Evolutionary conservation across 2,113 vertebrate species (phyloP), one percentile per base, ranked within the genome.

Genomic region (Lagopus leucura): DNA sequence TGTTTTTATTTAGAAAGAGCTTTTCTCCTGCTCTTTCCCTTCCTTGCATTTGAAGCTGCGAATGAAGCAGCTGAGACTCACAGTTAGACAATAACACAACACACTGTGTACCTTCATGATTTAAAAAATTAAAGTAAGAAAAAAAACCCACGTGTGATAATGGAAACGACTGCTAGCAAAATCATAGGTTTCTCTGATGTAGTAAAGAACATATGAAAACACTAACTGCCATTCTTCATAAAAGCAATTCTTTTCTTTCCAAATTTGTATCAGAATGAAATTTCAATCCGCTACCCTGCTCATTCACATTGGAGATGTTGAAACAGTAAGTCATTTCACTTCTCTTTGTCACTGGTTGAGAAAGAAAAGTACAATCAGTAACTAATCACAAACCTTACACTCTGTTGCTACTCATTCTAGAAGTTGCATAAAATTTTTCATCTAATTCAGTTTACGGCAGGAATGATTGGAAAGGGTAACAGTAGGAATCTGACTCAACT

Each of bases 321-420:
- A 91, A 88, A 32, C 17, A 5, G 2, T 50, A 85, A 57, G 13
- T 66, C 74, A 66, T 74, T 43, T 89, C 34, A 82, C 30, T 34
- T 73, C 38, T 76, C 64, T 69, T 22, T 86, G 42, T 81, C 82
- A 19, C 25, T 28, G 25, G 83, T 28, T 40, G 54, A 87, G 84
- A 85, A 89, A 89, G 54, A 90, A 87, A 91, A 91, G 8, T 32
- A 70, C 38, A 94, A 75, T 24, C 89, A 28, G 74, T 47, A 91
- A 74, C 36, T 76, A 92, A 82, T 15, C 40, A 60, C 43, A 50
- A 64, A 70, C 63, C 30, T 70, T 20, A 1, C 18, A 84, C 45
- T 84, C 89, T 67, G n/a, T 42, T 0, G 0, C 13, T 3, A 1
- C 78, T 86, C 55, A 14, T 55, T 58, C 76, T 57, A 66, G 63